Percentiles rank a stretch among this genome's conserved stretches.
These are phyloP conservation scores for Ridgeia piscesae DNA, from an alignment of 1,140 invertebrate genomes.

Conservation along the genomic window DNA sequence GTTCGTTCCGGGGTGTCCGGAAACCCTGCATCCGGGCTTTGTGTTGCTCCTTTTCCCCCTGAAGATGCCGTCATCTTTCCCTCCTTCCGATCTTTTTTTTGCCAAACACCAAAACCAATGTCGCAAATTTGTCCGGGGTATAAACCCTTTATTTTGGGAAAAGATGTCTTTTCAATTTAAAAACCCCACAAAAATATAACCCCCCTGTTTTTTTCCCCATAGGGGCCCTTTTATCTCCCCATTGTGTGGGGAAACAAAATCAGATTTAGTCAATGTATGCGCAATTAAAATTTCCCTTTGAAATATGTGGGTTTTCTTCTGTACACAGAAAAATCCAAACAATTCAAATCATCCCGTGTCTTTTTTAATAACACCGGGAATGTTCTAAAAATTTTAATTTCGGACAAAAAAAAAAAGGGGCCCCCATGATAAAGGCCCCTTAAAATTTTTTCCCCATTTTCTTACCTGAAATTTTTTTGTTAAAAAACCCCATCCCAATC, in stretches of 20 bases:
- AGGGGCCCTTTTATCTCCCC: no score
- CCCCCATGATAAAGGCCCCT: no score
- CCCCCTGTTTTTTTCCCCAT: no score
- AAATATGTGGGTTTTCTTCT: no score
- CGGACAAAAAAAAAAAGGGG: no score
- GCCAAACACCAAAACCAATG: slow-evolving; percentile 34
- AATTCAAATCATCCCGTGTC: neutral
- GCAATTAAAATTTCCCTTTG: no score
- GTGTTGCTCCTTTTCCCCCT: slow-evolving; percentile 97
- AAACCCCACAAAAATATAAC: neutral
- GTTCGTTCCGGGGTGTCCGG: slow-evolving; percentile 91
- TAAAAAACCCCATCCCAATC: neutral
- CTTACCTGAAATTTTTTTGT: neutral
- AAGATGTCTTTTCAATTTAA: neutral
- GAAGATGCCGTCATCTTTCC: slow-evolving; percentile 97
- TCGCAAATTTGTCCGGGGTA: neutral
- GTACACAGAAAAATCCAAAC: neutral
- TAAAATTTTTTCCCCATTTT: neutral
- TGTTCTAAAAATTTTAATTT: no score
- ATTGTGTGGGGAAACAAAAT: no score
- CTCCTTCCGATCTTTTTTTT: slow-evolving; percentile 64
- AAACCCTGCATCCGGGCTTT: slow-evolving; percentile 87
- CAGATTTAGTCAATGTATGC: no score
- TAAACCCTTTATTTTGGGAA: neutral
- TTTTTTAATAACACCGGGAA: neutral